These are phyloP conservation scores for Monopterus albus DNA, from an alignment of 2,113 vertebrate genomes.

Conservation along the genomic window DNA sequence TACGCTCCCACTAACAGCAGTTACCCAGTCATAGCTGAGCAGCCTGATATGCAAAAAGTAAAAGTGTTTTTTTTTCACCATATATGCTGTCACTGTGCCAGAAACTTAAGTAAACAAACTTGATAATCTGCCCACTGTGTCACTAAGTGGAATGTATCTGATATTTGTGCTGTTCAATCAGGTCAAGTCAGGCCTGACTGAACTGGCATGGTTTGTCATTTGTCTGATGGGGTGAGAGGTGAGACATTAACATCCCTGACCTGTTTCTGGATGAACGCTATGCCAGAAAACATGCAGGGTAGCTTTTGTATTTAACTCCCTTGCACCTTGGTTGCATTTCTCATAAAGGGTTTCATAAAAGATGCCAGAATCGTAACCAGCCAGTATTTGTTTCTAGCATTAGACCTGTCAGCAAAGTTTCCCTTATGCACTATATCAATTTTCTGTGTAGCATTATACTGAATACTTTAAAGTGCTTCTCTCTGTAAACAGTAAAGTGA, in stretches of 20 bases:
- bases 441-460: neutral
- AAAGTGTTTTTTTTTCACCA: neutral
- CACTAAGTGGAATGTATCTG: slow-evolving; percentile 41
- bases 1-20: no score
- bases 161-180: slow-evolving; percentile 46
- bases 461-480: neutral
- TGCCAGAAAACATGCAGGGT: slow-evolving; percentile 1
- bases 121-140: slow-evolving; percentile 43
- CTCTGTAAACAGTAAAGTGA: neutral
- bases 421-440: neutral
- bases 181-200: slow-evolving; percentile 35
- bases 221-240: slow-evolving; percentile 31
- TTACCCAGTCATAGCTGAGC: neutral
- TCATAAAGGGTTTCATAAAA: neutral
- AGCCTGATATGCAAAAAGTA: slow-evolving; percentile 3
- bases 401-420: neutral
- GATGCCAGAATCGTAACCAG: neutral
- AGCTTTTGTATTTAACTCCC: slow-evolving; percentile 11
- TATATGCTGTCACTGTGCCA: slow-evolving; percentile 8
- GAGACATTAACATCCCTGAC: slow-evolving; percentile 29
- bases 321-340: neutral
- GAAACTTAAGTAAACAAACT: slow-evolving; percentile 29
- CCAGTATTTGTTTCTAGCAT: neutral
- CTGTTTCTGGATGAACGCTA: slow-evolving; percentile 24
- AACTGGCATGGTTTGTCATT: slow-evolving; percentile 35